phyloP scores from a whole-genome alignment of 2,797 vertebrate species.

The Sylvia borin region DNA sequence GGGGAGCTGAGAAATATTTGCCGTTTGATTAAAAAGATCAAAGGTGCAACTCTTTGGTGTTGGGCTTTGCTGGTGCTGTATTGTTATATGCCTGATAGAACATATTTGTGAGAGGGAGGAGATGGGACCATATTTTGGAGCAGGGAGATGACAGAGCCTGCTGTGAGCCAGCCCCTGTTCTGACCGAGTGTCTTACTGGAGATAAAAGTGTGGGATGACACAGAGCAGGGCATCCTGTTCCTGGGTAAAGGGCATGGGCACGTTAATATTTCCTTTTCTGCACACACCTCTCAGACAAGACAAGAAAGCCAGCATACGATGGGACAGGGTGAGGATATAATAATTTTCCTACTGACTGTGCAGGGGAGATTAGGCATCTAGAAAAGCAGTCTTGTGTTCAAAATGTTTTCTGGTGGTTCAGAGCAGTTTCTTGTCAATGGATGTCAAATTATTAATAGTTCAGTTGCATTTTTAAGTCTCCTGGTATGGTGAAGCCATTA shows the following conservation, averaged over 20 bases:
- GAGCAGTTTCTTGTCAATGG: background rate
- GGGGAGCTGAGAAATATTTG: background rate
- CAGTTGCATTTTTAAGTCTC: background rate
- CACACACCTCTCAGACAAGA: background rate
- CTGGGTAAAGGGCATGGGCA: background rate
- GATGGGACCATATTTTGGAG: background rate
- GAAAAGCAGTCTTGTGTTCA: background rate
- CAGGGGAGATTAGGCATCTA: background rate
- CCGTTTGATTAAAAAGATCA: background rate
- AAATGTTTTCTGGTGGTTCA: background rate
- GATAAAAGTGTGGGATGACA: background rate
- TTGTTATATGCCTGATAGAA: background rate
- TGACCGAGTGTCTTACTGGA: background rate
- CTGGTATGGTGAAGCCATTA: background rate
- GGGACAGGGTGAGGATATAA: background rate
- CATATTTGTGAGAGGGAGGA: background rate
- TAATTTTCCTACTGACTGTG: background rate
- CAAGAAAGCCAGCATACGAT: background rate
- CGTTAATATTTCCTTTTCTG: constrained; percentile 10
- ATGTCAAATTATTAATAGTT: background rate
- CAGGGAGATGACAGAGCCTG: background rate
- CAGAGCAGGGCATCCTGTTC: constrained; percentile 15
- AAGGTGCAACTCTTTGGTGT: background rate
- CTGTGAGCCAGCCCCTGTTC: background rate
- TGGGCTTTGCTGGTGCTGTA: background rate